phyloP scores from a whole-genome alignment of 2,113 vertebrate species.

The Gallinago undulata region DNA sequence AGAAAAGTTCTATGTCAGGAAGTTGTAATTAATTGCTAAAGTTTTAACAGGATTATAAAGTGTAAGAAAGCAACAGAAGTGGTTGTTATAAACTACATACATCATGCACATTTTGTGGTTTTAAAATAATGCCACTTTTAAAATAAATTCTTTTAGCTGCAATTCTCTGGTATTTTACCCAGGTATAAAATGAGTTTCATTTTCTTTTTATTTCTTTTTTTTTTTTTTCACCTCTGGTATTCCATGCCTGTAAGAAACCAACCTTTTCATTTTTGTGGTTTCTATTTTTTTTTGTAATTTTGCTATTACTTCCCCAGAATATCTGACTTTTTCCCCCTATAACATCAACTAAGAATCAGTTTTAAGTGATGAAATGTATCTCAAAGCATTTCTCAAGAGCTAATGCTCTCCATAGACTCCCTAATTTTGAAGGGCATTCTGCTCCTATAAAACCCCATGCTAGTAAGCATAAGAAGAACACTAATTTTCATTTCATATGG shows the following conservation, averaged over 20 bases:
- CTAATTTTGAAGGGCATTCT: background rate
- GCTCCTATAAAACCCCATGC: background rate
- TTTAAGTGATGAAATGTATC: background rate
- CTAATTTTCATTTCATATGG: conserved; percentile 3
- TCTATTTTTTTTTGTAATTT: background rate
- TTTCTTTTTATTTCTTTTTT: background rate
- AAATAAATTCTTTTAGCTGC: background rate
- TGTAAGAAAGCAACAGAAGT: background rate
- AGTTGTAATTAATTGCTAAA: background rate
- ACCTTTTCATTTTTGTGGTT: background rate
- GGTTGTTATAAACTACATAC: background rate
- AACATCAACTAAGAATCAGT: background rate
- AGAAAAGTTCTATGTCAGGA: background rate
- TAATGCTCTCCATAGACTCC: background rate
- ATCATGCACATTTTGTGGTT: background rate
- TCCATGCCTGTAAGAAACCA: background rate
- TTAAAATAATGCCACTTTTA: background rate
- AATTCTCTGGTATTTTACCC: background rate
- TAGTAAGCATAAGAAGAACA: background rate
- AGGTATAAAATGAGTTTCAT: background rate
- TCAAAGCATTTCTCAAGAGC: background rate
- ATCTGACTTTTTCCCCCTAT: background rate
- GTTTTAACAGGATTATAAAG: background rate
- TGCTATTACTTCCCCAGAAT: background rate
- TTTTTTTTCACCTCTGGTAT: background rate